Base-by-base conservation (phyloP, 2,888 invertebrate genomes). In the Acanthosepion esculentum region DNA sequence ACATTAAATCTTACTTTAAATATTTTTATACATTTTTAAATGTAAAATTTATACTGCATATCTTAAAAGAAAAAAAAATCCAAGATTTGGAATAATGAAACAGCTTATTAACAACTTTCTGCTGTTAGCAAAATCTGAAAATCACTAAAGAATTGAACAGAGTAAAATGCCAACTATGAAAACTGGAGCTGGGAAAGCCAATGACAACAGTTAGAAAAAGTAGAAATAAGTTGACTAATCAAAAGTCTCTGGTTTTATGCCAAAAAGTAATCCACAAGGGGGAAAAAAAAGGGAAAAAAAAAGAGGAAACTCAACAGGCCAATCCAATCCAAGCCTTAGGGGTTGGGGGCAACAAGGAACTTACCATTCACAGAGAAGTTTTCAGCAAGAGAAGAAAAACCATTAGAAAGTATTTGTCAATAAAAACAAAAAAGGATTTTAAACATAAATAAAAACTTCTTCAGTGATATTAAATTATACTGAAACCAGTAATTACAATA, bases 231-330 rank as follows among this genome's bases (percentile, higher is more conserved):
- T n/a, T 10, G n/a, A 59, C 59, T 4, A 78, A 78, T 78, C 78
- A 78, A 78, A 78, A 78, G 78, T 78, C 78, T 78, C 78, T 78
- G 78, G 78, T 78, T 12, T n/a, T n/a, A n/a, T n/a, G n/a, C 78
- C n/a, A n/a, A 78, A 78, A 78, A 78, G n/a, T 78, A 33, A 78
- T 15, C 78, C n/a, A 33, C 78, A 78, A 33, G 33, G 59, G 23
- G 41, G 41, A 2, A 2, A 41, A 41, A 41, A 41, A 41, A n/a
- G n/a, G n/a, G 3, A 41, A 41, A 41, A 41, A 41, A 41, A 2
- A 41, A 78, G 33, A 78, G 15, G n/a, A 78, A 78, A 78, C 78
- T 78, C n/a, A 78, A n/a, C 78, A 78, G 78, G 15, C n/a, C 78
- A 78, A 78, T 78, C 15, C n/a, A n/a, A 12, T 78, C 78, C 78